A percentile compares a stretch with the other conserved stretches of the same genome.
Conservation (phyloP, 92 coral and sea anemone genomes). For the Siderastrea radians region DNA sequence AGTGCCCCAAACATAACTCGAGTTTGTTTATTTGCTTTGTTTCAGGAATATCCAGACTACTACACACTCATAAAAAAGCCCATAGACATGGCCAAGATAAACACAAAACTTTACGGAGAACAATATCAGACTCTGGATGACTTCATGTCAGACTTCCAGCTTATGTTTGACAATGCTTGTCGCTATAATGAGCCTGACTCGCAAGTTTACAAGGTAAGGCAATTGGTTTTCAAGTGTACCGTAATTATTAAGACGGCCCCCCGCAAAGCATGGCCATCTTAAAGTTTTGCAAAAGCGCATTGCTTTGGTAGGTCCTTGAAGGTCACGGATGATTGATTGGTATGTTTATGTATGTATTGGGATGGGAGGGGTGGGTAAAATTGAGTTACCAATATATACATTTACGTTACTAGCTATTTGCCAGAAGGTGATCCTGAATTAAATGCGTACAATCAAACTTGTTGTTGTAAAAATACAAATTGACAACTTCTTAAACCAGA, state of each 20-base stretch:
- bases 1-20: neutral
- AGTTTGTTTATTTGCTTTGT: neutral
- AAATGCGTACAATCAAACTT: too few species aligned
- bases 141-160: slow-evolving; percentile 94
- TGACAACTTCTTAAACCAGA: too few species aligned
- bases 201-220: slow-evolving; percentile 93
- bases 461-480: too few species aligned
- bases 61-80: slow-evolving; percentile 97
- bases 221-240: too few species aligned
- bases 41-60: slow-evolving; percentile 97
- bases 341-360: neutral
- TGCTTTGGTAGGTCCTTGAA: too few species aligned
- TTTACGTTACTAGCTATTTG: too few species aligned
- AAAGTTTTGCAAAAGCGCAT: too few species aligned
- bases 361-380: too few species aligned
- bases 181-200: slow-evolving; percentile 99
- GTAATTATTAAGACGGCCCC: too few species aligned
- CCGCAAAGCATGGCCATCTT: too few species aligned
- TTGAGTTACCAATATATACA: too few species aligned
- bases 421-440: too few species aligned
- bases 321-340: neutral
- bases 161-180: slow-evolving; percentile 99
- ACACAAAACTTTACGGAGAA: slow-evolving; percentile 92
- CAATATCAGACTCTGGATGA: slow-evolving; percentile 95
- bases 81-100: slow-evolving; percentile 98